A percentile compares a stretch with the other conserved stretches of the same genome.
phyloP scores from a whole-genome alignment of 2,113 vertebrate genomes.

The Dendropsophus ebraccatus region DNA sequence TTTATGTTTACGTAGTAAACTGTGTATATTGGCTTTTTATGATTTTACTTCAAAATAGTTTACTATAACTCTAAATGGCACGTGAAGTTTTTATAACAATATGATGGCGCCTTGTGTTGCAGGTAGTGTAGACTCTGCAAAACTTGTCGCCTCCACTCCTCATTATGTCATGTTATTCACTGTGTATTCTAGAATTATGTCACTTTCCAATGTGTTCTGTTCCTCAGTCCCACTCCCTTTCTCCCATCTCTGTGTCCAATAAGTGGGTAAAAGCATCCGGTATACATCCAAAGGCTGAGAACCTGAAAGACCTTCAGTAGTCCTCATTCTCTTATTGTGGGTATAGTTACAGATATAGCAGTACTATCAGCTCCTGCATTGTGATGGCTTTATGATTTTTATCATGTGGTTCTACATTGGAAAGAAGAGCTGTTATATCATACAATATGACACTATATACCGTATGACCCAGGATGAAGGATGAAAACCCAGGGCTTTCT shows the following conservation, averaged over 20 bases:
- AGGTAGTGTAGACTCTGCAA: neutral
- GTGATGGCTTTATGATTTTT: too few species aligned
- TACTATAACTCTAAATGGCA: neutral
- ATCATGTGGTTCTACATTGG: too few species aligned
- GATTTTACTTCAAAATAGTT: neutral
- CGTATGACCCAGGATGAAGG: too few species aligned
- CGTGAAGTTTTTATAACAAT: neutral
- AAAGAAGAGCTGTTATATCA: too few species aligned
- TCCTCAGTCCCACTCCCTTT: neutral
- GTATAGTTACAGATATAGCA: too few species aligned
- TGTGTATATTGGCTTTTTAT: neutral
- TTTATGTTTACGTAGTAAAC: conserved; percentile 19
- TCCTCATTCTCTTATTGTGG: too few species aligned
- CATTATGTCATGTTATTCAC: neutral
- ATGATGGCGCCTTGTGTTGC: neutral
- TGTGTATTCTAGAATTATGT: neutral
- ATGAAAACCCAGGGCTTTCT: too few species aligned
- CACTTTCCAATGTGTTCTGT: neutral
- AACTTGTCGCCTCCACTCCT: neutral
- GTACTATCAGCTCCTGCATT: too few species aligned
- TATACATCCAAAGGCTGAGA: neutral
- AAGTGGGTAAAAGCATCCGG: neutral
- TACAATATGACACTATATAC: too few species aligned
- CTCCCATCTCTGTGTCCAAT: neutral
- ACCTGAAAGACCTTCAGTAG: too few species aligned